phyloP scores from a whole-genome alignment of 1,140 invertebrate genomes.

The Catajapyx aquilonaris region DNA sequence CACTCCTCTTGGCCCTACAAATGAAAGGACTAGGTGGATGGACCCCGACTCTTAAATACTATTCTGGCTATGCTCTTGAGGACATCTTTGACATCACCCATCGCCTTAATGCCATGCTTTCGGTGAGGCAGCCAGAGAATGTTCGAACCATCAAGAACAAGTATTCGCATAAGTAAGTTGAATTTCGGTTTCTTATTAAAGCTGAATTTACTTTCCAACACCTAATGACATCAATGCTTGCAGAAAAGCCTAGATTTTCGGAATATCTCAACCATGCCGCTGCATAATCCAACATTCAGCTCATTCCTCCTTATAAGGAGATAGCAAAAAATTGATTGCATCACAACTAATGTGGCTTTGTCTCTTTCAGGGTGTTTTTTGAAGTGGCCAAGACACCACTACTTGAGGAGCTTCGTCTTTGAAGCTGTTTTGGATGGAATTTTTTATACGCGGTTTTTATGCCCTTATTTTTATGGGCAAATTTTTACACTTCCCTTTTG shows the following conservation, averaged over 20 bases:
- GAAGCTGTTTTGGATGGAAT: too few species aligned
- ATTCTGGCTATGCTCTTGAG: constrained; percentile 57
- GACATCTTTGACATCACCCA: constrained; percentile 51
- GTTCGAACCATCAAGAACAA: constrained; percentile 74
- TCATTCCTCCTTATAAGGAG: too few species aligned
- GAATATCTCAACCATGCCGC: too few species aligned
- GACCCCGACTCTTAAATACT: constrained; percentile 61
- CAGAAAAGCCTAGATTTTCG: too few species aligned
- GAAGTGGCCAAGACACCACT: constrained; percentile 26
- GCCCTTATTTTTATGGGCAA: too few species aligned
- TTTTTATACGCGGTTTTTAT: too few species aligned
- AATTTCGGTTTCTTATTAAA: too few species aligned
- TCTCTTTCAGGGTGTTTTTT: constrained; percentile 53
- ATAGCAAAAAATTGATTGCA: constrained; percentile 1
- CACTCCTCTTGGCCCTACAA: constrained; percentile 60
- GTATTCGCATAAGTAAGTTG: constrained; percentile 72
- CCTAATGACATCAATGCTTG: too few species aligned
- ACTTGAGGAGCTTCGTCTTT: constrained; percentile 24
- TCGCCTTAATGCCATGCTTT: constrained; percentile 52
- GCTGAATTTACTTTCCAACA: too few species aligned
- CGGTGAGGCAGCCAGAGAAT: constrained; percentile 45
- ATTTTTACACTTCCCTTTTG: too few species aligned
- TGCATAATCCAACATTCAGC: too few species aligned
- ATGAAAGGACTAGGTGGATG: constrained; percentile 59
- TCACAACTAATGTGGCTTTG: constrained; percentile 9